Conservation (phyloP, 37 sponge, comb jelly and placozoan species). For the Haliclona indistincta region DNA sequence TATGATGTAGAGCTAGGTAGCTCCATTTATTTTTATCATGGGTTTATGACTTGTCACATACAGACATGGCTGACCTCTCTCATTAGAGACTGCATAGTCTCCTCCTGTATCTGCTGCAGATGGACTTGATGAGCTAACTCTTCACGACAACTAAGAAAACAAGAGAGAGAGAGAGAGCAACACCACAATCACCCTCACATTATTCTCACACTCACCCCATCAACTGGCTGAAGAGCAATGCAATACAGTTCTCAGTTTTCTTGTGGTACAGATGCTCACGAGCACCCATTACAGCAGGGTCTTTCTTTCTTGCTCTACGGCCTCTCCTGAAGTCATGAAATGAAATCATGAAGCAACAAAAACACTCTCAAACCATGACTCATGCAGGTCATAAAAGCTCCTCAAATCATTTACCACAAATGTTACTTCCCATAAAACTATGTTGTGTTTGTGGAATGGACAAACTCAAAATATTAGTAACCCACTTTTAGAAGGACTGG, state of each 20-base stretch:
- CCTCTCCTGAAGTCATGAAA: slow-evolving; percentile 42
- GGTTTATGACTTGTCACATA: background rate
- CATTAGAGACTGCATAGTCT: slow-evolving; percentile 42
- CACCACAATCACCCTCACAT: background rate
- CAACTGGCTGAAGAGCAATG: slow-evolving; percentile 27
- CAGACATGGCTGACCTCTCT: slow-evolving; percentile 32
- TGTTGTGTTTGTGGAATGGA: too few relatives aligned
- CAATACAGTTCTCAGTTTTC: slow-evolving; percentile 50
- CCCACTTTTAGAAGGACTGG: too few relatives aligned
- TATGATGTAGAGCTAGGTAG: too few relatives aligned
- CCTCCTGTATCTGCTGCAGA: slow-evolving; percentile 57
- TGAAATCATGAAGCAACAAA: too few relatives aligned
- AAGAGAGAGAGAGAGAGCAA: background rate
- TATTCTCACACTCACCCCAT: slow-evolving; percentile 20
- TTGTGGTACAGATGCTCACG: slow-evolving; percentile 21
- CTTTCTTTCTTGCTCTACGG: slow-evolving; percentile 15
- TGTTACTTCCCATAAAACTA: too few relatives aligned
- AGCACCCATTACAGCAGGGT: slow-evolving; percentile 18
- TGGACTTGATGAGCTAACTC: slow-evolving; percentile 60
- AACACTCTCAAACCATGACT: too few relatives aligned
- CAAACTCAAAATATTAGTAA: too few relatives aligned
- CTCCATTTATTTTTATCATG: background rate
- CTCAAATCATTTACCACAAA: too few relatives aligned
- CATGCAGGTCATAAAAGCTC: too few relatives aligned
- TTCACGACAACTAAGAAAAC: slow-evolving; percentile 41